Base-by-base conservation (phyloP, 2,797 vertebrate genomes). In the Podargus strigoides region DNA sequence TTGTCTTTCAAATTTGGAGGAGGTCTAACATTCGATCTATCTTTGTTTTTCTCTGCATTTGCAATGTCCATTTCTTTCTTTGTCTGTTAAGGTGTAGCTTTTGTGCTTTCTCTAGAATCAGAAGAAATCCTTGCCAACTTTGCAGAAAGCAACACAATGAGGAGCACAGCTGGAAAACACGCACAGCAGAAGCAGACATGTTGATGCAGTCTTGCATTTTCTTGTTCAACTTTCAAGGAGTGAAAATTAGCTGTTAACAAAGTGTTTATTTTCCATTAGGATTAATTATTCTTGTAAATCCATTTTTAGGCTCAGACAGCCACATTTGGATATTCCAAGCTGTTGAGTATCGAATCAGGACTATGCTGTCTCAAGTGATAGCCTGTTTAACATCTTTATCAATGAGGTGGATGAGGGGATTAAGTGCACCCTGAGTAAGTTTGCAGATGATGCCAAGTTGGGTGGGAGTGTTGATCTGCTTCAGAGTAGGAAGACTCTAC, bases 331-430 rank as follows among this genome's bases (percentile, higher is more conserved):
- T 68, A 92, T 90, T 87, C 34, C 60, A 80, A n/a, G 13, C 34
- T 82, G n/a, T 50, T 58, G 55, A 64, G n/a, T 41, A n/a, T 0
- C 56, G 50, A 81, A 47, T 64, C 15, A 28, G 32, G 26, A 20
- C 36, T 58, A 42, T n/a, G 27, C 19, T 0, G 2, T 56, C 46
- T 82, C 1, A 0, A 41, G n/a, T n/a, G n/a, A n/a, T n/a, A n/a
- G n/a, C n/a, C n/a, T n/a, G n/a, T n/a, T n/a, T n/a, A n/a, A n/a
- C n/a, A n/a, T n/a, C n/a, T n/a, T n/a, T n/a, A n/a, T n/a, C n/a
- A n/a, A n/a, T n/a, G n/a, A n/a, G n/a, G n/a, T n/a, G n/a, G n/a
- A n/a, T n/a, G n/a, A n/a, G n/a, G n/a, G n/a, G n/a, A n/a, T n/a
- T n/a, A n/a, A n/a, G n/a, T n/a, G n/a, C n/a, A n/a, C n/a, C n/a